Evolutionary conservation across 1,140 invertebrate species (phyloP), one percentile per base, ranked within the genome.

Genomic region (Littorina saxatilis): DNA sequence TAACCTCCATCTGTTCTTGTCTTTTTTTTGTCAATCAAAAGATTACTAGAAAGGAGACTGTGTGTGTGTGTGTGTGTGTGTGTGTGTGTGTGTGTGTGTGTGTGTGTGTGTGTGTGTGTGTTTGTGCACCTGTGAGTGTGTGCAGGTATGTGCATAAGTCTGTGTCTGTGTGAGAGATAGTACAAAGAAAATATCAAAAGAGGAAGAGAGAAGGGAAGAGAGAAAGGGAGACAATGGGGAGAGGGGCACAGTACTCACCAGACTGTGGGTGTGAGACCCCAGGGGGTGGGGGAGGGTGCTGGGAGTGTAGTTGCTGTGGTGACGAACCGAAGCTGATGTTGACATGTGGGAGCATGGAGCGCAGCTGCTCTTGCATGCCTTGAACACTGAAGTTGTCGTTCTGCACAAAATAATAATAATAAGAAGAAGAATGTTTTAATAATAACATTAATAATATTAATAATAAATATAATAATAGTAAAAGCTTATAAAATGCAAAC

Each of bases 361-460:
- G 83, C 35, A 94, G 84, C 61, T 92, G 90, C 76, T 94, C 93
- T 85, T 93, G 93, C 92, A 92, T 93, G 81, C 93, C 93, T 86
- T 93, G 92, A 82, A 89, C 87, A 80, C 82, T 87, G 82, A 89
- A 91, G 29, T 76, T 73, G 83, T 91, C 90, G 63, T 80, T 75
- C 89, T 91, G 86, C 61, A 86, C 58, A 61, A 9, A 61, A n/a
- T n/a, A n/a, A n/a, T n/a, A n/a, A n/a, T n/a, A n/a, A n/a, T n/a
- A n/a, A n/a, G n/a, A n/a, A n/a, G n/a, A n/a, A n/a, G n/a, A n/a
- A n/a, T n/a, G n/a, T 52, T 23, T 13, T 23, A 11, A 11, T 52
- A 23, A 52, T 13, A 11, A 13, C 50, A 52, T 52, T 11, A 52
- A 52, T 11, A 11, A 52, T 52, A 52, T 23, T 13, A 52, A 23